Conservation (phyloP, 2,113 vertebrate species). For the Tetrax tetrax region DNA sequence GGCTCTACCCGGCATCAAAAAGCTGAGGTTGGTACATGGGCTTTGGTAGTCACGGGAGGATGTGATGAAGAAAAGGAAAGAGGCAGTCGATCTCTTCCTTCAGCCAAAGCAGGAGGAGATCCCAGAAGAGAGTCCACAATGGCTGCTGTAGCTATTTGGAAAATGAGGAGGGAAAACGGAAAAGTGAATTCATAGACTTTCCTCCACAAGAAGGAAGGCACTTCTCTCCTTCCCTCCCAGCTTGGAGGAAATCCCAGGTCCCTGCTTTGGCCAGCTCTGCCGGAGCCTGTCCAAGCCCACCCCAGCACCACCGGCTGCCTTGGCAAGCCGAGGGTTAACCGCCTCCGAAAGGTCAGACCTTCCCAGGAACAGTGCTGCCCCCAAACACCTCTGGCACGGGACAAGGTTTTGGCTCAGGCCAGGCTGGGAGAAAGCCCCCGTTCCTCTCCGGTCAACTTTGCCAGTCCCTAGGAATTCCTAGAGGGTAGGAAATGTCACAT, state of each 20-base stretch:
- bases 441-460: neutral
- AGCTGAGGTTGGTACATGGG: neutral
- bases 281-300: neutral
- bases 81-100: neutral
- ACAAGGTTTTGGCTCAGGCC: neutral
- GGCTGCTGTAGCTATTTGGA: neutral
- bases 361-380: neutral
- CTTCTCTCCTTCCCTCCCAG: neutral
- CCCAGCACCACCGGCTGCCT: neutral
- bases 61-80: neutral
- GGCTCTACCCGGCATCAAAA: neutral
- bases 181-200: neutral
- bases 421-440: neutral
- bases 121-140: neutral
- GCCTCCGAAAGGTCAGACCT: neutral
- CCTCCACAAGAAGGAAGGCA: neutral
- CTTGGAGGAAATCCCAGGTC: neutral
- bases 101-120: neutral
- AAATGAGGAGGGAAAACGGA: neutral
- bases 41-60: neutral
- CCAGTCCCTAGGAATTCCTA: conserved; percentile 37
- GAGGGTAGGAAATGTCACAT: conserved; percentile 8
- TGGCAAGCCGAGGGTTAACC: neutral
- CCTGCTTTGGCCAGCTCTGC: neutral
- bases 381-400: neutral